These are phyloP conservation scores for Andrena chrysosceles DNA, from an alignment of 2,888 invertebrate genomes.

Conservation along the genomic window DNA sequence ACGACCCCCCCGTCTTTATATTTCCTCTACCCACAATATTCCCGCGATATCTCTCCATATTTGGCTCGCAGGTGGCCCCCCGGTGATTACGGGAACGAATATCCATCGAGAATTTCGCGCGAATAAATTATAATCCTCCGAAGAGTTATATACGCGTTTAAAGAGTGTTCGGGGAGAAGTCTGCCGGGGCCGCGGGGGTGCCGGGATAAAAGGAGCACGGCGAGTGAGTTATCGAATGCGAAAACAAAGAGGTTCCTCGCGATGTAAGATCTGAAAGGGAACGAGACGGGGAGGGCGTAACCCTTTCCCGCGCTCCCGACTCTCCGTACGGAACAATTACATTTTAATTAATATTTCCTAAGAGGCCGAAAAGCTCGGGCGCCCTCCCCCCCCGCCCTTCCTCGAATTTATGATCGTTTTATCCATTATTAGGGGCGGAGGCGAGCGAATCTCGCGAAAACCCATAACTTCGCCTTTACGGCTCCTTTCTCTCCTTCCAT, in stretches of 20 bases:
- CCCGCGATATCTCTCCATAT: background rate
- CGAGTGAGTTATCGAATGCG: constrained; percentile 75
- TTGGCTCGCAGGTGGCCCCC: background rate
- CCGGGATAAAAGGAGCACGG: constrained; percentile 56
- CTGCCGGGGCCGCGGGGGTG: constrained; percentile 25
- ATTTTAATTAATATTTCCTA: constrained; percentile 85
- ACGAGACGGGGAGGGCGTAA: constrained; percentile 61
- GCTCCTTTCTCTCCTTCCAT: constrained; percentile 71
- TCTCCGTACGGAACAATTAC: constrained; percentile 84
- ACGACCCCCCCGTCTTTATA: no score
- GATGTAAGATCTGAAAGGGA: constrained; percentile 75
- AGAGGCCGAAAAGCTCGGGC: constrained; percentile 81
- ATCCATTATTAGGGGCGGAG: constrained; percentile 84
- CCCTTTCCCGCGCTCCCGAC: constrained; percentile 73
- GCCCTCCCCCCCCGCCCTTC: constrained; percentile 76
- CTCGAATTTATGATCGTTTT: constrained; percentile 85
- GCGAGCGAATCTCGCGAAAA: constrained; percentile 82
- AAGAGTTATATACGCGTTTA: constrained; percentile 51
- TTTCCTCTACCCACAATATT: no score
- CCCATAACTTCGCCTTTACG: constrained; percentile 84
- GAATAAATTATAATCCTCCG: constrained; percentile 34
- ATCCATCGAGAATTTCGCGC: constrained; percentile 5
- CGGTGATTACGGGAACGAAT: background rate
- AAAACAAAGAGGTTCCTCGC: constrained; percentile 80
- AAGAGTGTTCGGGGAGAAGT: constrained; percentile 50